A percentile compares a stretch with the other conserved stretches of the same genome.
Evolutionary conservation across 2,888 invertebrate species (phyloP).

Genomic region (Aricia artaxerxes): DNA sequence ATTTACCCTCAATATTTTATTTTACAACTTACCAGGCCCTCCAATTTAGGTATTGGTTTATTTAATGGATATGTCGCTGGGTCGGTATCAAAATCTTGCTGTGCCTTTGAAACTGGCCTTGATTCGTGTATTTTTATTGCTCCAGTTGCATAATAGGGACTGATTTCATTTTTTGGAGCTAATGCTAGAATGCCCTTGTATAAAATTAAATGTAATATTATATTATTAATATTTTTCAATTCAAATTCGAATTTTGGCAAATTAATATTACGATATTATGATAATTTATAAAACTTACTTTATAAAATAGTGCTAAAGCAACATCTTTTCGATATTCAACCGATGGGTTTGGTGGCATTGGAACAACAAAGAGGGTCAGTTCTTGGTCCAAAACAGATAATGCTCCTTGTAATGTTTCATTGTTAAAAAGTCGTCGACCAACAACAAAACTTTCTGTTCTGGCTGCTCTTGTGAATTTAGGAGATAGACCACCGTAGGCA

Average conservation of each 20-base stretch:
- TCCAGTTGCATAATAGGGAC: slow-evolving; percentile 50
- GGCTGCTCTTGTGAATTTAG: slow-evolving; percentile 65
- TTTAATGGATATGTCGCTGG: slow-evolving; percentile 82
- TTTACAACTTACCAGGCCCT: slow-evolving; percentile 57
- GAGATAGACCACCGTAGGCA: slow-evolving; percentile 80
- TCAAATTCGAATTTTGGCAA: background rate
- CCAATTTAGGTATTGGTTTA: slow-evolving; percentile 83
- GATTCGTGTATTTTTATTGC: slow-evolving; percentile 53
- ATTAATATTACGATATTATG: background rate
- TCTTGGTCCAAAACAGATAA: slow-evolving; percentile 52
- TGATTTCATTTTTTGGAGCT: slow-evolving; percentile 7
- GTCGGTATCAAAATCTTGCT: slow-evolving; percentile 81
- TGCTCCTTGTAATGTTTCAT: slow-evolving; percentile 61
- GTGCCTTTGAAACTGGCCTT: slow-evolving; percentile 78
- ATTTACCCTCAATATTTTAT: background rate
- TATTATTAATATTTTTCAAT: background rate
- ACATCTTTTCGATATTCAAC: slow-evolving; percentile 81
- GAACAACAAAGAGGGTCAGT: slow-evolving; percentile 50
- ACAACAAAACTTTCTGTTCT: slow-evolving; percentile 73
- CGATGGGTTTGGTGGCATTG: slow-evolving; percentile 76
- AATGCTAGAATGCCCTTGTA: slow-evolving; percentile 24
- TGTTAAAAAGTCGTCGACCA: slow-evolving; percentile 63
- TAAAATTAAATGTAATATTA: background rate
- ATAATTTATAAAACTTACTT: slow-evolving; percentile 62
- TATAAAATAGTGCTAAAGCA: slow-evolving; percentile 83